Conservation (phyloP, 2,888 invertebrate genomes). For the Dolomedes plantarius region DNA sequence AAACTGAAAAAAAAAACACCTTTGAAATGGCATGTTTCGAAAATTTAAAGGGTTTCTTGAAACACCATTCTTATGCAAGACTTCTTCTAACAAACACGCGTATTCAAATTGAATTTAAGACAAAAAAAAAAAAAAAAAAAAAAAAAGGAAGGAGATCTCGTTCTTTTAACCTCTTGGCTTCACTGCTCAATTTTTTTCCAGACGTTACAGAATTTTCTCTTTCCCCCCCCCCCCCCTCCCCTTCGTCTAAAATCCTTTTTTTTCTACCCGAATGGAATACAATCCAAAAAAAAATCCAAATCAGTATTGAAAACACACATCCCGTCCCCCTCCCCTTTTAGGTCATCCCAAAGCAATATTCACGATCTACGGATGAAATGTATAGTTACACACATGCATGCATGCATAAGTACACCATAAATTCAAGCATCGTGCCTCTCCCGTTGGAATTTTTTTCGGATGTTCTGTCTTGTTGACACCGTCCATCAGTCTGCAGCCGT, state of each 20-base stretch:
- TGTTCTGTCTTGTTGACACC: slow-evolving; percentile 63
- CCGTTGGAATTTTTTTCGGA: slow-evolving; percentile 58
- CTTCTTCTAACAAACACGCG: not conserved
- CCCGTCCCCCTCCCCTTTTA: not conserved
- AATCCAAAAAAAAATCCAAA: not conserved
- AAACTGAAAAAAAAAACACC: no score
- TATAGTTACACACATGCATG: slow-evolving; percentile 21
- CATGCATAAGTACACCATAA: slow-evolving; percentile 30
- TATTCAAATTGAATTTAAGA: not conserved
- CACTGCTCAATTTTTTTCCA: no score
- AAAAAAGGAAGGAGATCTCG: not conserved
- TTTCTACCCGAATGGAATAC: not conserved
- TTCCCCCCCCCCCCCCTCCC: not conserved
- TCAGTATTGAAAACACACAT: not conserved
- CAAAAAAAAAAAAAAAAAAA: no score
- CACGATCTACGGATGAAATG: slow-evolving; percentile 33
- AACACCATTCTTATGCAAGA: no score
- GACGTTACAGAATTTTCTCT: no score
- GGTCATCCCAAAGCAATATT: slow-evolving; percentile 17
- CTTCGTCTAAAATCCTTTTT: not conserved
- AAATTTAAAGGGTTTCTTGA: no score
- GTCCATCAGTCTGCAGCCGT: slow-evolving; percentile 64
- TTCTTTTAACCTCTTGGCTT: no score
- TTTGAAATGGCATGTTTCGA: no score
- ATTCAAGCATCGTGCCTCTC: slow-evolving; percentile 59